Evolutionary conservation across 2,113 vertebrate species (phyloP), one percentile per base, ranked within the genome.

Genomic region (Odobenus rosmarus): DNA sequence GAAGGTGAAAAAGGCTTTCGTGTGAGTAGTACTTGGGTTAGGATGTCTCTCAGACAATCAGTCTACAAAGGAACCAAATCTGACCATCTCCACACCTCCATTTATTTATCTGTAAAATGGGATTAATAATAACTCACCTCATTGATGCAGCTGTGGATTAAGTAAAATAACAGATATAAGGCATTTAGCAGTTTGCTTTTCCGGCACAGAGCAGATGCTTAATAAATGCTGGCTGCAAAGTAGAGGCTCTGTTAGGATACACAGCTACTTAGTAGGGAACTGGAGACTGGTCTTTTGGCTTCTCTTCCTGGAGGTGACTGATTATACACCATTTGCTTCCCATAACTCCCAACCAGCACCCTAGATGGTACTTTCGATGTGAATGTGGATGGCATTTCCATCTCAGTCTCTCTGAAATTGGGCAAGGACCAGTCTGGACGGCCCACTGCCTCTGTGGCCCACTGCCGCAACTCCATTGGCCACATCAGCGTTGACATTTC

Each of bases 391-490:
- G 86, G 72, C 36, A 42, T 98, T 80, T 97, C 69, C 87, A 96
- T 98, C 89, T 96, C 95, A 0, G 36, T 97, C 59, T 94, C 92
- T 74, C 84, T 98, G 88, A 93, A 88, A 28, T 31, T 98, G 86
- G 97, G 92, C 19, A 97, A 85, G 42, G 97, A 98, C 61, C 4
- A 24, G 11, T 53, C 95, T 15, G 98, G 97, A 76, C 19, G 53
- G 28, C 97, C 84, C 31, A 98, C 92, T 0, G 97, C 69, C 57
- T 76, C 85, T 0, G 55, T 96, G 31, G 55, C 62, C 13, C 71
- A 85, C 19, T 98, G 98, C 64, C 93, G n/a, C 46, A 93, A 42
- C 36, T 93, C 92, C 59, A 85, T 98, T 24, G 80, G 92, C 28
- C 33, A 49, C 0, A 42, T 98, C 83, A 49, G 49, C 0, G 3